Conservation (phyloP, 37 sponge, comb jelly and placozoan genomes). For the Halisarca cf. caerulea region DNA sequence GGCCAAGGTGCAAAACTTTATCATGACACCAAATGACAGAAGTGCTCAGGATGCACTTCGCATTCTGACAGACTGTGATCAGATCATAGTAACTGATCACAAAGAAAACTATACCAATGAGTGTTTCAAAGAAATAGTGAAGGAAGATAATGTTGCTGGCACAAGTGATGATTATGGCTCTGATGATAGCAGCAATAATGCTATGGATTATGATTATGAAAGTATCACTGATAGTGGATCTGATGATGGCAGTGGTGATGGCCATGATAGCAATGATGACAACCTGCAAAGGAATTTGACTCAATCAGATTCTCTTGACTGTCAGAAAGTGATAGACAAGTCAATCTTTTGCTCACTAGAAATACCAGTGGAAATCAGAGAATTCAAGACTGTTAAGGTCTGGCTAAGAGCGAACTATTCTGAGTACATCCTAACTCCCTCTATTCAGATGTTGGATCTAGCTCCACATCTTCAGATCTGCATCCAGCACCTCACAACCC, state of each 20-base stretch:
- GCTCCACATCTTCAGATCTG: conserved; percentile 45
- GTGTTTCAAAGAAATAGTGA: too few relatives aligned
- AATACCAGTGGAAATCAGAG: background rate
- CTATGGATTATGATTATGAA: background rate
- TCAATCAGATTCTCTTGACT: background rate
- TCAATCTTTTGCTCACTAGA: background rate
- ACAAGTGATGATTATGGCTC: too few relatives aligned
- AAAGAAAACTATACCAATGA: too few relatives aligned
- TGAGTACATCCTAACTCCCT: conserved; percentile 10
- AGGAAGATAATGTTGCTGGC: too few relatives aligned
- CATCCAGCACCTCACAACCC: conserved; percentile 46
- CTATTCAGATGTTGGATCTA: conserved; percentile 52
- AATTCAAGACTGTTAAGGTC: background rate
- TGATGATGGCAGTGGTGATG: background rate
- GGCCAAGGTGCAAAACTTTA: background rate
- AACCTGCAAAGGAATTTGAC: background rate
- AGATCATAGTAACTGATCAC: too few relatives aligned
- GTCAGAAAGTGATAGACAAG: background rate
- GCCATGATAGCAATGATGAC: background rate
- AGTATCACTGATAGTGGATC: background rate
- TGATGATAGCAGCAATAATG: background rate
- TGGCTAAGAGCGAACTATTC: background rate
- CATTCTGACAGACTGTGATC: too few relatives aligned
- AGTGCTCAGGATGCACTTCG: too few relatives aligned
- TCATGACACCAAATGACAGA: background rate